These are phyloP conservation scores for Myzus persicae DNA, from an alignment of 1,140 invertebrate species.

Conservation along the genomic window DNA sequence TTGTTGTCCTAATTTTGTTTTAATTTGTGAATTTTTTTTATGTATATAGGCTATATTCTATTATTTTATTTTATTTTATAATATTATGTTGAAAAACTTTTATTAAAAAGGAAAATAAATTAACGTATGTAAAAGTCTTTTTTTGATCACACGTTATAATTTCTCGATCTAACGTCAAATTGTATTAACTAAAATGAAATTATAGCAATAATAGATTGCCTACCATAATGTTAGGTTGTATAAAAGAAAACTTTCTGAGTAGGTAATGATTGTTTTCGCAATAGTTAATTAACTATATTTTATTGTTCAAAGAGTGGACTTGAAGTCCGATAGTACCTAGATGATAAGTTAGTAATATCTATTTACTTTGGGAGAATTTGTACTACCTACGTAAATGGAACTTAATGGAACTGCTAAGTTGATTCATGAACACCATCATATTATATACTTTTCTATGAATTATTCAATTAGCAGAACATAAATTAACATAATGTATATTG, in stretches of 20 bases:
- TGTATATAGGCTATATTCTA: slow-evolving; percentile 44
- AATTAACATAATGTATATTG: slow-evolving; percentile 12
- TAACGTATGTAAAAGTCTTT: slow-evolving; percentile 12
- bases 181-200: not conserved
- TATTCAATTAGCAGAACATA: not conserved
- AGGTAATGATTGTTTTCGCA: not conserved
- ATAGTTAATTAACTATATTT: slow-evolving; percentile 20
- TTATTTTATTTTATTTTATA: slow-evolving; percentile 51
- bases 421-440: not conserved
- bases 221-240: not conserved
- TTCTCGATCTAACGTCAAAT: not conserved
- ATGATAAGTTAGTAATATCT: slow-evolving; percentile 1
- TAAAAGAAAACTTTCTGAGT: not conserved
- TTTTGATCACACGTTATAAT: not conserved
- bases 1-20: slow-evolving; percentile 55
- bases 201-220: not conserved
- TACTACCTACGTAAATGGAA: not conserved
- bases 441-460: slow-evolving; percentile 1
- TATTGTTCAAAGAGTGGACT: not conserved
- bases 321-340: not conserved
- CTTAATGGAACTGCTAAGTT: not conserved
- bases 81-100: slow-evolving; percentile 43
- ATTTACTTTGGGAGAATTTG: not conserved
- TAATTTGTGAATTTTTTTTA: slow-evolving; percentile 46
- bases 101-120: slow-evolving; percentile 51